Conservation (phyloP, 2,888 invertebrate genomes). For the Apamea crenata region DNA sequence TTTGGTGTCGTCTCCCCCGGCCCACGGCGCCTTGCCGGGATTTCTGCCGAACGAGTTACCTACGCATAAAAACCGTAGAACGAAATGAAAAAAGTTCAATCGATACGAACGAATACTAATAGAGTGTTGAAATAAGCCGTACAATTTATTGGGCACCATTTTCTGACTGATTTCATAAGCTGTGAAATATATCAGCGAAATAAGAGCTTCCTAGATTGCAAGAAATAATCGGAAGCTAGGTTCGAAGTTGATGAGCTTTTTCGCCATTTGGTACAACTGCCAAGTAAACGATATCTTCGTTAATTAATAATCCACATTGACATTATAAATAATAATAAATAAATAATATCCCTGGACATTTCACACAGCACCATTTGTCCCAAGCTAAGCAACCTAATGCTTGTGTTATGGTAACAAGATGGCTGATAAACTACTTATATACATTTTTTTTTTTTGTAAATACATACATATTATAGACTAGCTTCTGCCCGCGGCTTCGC, state of each 20-base stretch:
- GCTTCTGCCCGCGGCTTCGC: too few relatives aligned
- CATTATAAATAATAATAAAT: too few relatives aligned
- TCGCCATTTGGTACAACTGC: not conserved
- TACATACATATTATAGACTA: too few relatives aligned
- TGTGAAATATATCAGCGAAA: constrained; percentile 13
- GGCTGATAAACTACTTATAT: too few relatives aligned
- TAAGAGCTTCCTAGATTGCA: not conserved
- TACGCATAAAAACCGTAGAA: constrained; percentile 64
- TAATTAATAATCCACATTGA: constrained; percentile 14
- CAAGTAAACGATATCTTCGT: not conserved
- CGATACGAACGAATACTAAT: constrained; percentile 59
- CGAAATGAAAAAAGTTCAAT: constrained; percentile 69
- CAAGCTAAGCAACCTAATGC: too few relatives aligned
- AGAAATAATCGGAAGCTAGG: not conserved
- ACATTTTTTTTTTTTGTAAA: too few relatives aligned
- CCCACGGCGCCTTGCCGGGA: constrained; percentile 65
- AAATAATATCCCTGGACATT: too few relatives aligned
- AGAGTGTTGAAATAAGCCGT: constrained; percentile 51
- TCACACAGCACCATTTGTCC: too few relatives aligned
- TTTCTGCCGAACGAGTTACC: constrained; percentile 68
- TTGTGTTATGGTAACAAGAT: too few relatives aligned
- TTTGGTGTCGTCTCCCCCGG: constrained; percentile 78
- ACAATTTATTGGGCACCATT: constrained; percentile 42
- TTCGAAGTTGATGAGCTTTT: not conserved
- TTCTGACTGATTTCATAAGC: constrained; percentile 36